Conservation (phyloP, 2,113 vertebrate species). For the Lepus europaeus region DNA sequence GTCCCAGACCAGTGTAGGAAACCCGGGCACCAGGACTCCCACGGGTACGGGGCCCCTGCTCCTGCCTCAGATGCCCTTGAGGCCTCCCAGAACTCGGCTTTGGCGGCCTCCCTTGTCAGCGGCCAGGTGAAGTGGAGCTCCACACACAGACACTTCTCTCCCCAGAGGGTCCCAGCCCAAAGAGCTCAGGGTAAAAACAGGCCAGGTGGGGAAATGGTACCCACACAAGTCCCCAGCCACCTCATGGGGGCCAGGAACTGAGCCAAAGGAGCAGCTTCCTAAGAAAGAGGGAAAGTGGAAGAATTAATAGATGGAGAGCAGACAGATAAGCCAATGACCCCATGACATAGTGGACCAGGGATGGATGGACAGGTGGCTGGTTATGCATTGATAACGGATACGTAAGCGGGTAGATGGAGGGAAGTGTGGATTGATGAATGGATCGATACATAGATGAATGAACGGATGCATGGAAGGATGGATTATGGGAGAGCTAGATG, state of each 20-base stretch:
- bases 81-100: background rate
- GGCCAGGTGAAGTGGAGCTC: too few relatives aligned
- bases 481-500: background rate
- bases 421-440: too few relatives aligned
- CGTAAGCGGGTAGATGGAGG: background rate
- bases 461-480: accelerated
- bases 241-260: background rate
- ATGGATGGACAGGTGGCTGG: background rate
- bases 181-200: background rate
- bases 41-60: conserved; percentile 63
- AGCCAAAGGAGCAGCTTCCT: background rate
- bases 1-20: background rate
- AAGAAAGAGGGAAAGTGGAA: background rate
- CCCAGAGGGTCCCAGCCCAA: background rate
- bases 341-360: background rate
- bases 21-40: conserved; percentile 18
- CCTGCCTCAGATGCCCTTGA: background rate
- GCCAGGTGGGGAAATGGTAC: background rate
- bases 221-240: background rate
- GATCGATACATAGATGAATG: too few relatives aligned
- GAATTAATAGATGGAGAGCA: background rate
- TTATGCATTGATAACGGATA: background rate
- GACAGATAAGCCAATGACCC: background rate
- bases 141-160: background rate
- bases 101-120: background rate